Percentiles rank a stretch among this genome's conserved stretches.
Evolutionary conservation across 2,113 vertebrate genomes (phyloP).

Genomic region (Eira barbara): DNA sequence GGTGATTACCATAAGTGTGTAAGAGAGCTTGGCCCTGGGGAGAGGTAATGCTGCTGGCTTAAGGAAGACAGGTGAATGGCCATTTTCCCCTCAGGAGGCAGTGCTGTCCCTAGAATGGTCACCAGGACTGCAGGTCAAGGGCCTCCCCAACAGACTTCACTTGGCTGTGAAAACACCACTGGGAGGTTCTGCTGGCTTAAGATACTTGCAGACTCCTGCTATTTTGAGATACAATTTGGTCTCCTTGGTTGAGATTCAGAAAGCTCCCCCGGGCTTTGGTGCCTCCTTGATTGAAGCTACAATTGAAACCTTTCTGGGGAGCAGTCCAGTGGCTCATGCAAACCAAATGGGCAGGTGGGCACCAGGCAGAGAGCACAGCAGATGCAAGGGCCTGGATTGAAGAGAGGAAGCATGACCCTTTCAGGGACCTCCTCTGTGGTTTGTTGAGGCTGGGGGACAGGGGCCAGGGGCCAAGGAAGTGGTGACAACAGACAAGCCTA

Average conservation of each 20-base stretch:
- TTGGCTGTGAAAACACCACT: fast-evolving
- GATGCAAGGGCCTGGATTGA: neutral
- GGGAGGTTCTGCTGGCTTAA: neutral
- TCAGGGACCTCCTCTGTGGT: neutral
- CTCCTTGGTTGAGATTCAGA: neutral
- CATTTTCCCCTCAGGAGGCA: neutral
- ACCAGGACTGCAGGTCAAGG: neutral
- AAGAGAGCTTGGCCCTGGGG: neutral
- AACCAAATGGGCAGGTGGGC: neutral
- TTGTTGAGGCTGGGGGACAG: neutral
- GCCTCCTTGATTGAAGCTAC: neutral
- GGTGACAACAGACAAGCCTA: neutral
- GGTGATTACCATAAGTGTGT: neutral
- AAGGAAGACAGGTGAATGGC: neutral
- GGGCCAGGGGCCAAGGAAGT: neutral
- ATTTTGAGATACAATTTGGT: neutral
- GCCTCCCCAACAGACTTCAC: neutral
- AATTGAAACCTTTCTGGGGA: neutral
- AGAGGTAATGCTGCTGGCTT: neutral
- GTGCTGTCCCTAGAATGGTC: neutral
- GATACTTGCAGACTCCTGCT: neutral
- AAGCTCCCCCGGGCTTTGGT: neutral
- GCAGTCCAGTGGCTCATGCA: neutral
- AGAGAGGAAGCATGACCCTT: neutral
- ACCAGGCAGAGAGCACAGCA: neutral